Evolutionary conservation across 53 echinoderm and acorn worm genomes (phyloP).

Genomic region (Hippasteria phrygiana): DNA sequence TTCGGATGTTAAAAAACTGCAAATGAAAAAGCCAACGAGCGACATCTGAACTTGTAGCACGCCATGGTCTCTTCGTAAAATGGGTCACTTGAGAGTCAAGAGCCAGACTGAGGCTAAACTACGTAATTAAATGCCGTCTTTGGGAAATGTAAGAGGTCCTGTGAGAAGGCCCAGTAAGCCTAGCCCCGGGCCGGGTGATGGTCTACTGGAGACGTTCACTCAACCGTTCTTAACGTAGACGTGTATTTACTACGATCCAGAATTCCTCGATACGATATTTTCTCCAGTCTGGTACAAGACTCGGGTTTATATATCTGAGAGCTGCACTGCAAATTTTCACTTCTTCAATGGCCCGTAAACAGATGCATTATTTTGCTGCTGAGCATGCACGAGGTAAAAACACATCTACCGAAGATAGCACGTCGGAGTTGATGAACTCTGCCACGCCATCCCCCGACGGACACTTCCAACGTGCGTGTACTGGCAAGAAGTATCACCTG

Average conservation of each 20-base stretch:
- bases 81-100: slow-evolving; percentile 35
- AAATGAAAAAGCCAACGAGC: neutral
- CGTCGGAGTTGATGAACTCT: slow-evolving; percentile 50
- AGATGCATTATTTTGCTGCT: slow-evolving; percentile 14
- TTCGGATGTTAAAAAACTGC: neutral
- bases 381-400: neutral
- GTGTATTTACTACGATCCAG: neutral
- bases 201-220: neutral
- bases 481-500: slow-evolving; percentile 14
- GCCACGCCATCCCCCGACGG: slow-evolving; percentile 13
- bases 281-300: too few species aligned
- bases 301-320: slow-evolving; percentile 1
- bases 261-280: too few species aligned
- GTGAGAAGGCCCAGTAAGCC: neutral
- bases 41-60: neutral
- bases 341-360: neutral
- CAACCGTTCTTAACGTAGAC: neutral
- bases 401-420: slow-evolving; percentile 27
- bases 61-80: neutral
- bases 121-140: slow-evolving; percentile 40
- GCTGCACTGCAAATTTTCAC: neutral
- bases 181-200: slow-evolving; percentile 18
- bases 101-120: slow-evolving; percentile 41
- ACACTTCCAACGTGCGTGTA: slow-evolving; percentile 15
- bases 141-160: slow-evolving; percentile 40